Evolutionary conservation across 1,140 invertebrate genomes (phyloP).

Genomic region (Adoxophyes honmai): DNA sequence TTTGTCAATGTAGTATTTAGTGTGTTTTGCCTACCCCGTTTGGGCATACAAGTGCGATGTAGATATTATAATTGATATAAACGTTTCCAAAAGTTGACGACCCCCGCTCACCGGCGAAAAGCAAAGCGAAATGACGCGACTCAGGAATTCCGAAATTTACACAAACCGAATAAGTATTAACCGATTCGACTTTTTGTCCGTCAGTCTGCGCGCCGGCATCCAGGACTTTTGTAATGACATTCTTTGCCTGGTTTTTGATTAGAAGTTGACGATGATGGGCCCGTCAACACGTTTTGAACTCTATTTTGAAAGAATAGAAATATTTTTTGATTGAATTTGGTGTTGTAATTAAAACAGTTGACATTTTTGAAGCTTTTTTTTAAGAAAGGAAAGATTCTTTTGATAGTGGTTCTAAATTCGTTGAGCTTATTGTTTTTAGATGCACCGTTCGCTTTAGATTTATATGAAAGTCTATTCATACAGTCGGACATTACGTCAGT

Average conservation of each 20-base stretch:
- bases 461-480: no score
- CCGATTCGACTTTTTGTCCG: constrained; percentile 16
- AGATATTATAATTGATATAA: no score
- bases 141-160: constrained; percentile 13
- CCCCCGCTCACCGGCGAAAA: constrained; percentile 2
- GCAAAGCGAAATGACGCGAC: constrained; percentile 7
- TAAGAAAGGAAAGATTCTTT: constrained; percentile 1
- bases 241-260: constrained; percentile 11
- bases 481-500: no score
- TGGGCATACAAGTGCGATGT: no score
- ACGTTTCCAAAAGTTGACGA: neutral
- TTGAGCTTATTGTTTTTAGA: no score
- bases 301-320: neutral
- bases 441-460: no score
- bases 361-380: constrained; percentile 7
- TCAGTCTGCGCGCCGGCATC: constrained; percentile 14
- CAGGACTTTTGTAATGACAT: constrained; percentile 16
- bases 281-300: neutral
- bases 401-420: constrained; percentile 3
- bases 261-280: constrained; percentile 10
- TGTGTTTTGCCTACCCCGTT: no score
- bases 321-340: neutral
- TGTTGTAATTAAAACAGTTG: neutral
- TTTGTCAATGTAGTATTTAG: no score
- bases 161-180: constrained; percentile 17